Evolutionary conservation across 2,113 vertebrate genomes (phyloP).

Genomic region (Bombycilla garrulus): DNA sequence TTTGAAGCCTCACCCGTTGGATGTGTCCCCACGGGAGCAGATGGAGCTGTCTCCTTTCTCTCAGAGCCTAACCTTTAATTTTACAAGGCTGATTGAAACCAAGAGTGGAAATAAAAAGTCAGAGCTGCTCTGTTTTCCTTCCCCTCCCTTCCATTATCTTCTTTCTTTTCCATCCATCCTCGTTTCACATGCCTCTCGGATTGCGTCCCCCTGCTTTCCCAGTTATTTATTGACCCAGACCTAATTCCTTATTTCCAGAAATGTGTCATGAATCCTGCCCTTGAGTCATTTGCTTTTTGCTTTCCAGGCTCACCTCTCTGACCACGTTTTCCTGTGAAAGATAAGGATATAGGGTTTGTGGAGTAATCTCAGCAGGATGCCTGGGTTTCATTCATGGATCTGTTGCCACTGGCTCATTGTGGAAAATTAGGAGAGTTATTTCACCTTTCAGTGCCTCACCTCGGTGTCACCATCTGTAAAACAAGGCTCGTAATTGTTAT

Average conservation of each 20-base stretch:
- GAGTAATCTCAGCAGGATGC: conserved; percentile 47
- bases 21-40: not conserved
- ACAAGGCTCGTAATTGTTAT: conserved; percentile 57
- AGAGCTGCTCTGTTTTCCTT: conserved; percentile 40
- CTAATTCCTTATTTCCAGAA: conserved; percentile 64
- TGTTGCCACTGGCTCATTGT: conserved; percentile 44
- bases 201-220: conserved; percentile 47
- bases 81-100: conserved; percentile 52
- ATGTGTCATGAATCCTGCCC: conserved; percentile 56
- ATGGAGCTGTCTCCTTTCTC: not conserved
- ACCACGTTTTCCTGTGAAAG: conserved; percentile 36
- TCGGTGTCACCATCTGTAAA: conserved; percentile 54
- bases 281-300: conserved; percentile 40
- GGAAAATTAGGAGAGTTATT: conserved; percentile 47
- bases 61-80: conserved; percentile 33
- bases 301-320: conserved; percentile 61
- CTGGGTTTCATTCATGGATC: conserved; percentile 60
- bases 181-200: conserved; percentile 39
- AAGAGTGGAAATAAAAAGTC: conserved; percentile 63
- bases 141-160: conserved; percentile 63
- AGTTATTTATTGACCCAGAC: conserved; percentile 63
- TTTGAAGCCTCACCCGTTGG: not conserved
- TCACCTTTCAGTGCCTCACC: conserved; percentile 62
- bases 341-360: conserved; percentile 25
- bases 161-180: conserved; percentile 57